Evolutionary conservation across 2,888 invertebrate species (phyloP).

Genomic region (Brachyptera risi): DNA sequence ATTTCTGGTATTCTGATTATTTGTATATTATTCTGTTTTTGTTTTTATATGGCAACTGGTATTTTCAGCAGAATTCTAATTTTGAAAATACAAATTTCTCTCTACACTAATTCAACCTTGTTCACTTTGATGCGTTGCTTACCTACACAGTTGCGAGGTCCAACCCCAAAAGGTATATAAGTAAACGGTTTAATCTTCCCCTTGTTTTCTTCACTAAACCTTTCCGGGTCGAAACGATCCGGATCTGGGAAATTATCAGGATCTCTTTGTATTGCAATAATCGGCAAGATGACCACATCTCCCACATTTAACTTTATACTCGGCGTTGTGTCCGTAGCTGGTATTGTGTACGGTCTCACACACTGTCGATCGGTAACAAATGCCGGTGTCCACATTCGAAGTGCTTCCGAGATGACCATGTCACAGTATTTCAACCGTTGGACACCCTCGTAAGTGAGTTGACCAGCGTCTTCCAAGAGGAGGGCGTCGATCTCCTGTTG

Average conservation of each 20-base stretch:
- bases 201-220: conserved; percentile 9
- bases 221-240: not conserved
- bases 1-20: no score
- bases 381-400: conserved; percentile 5
- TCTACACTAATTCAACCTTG: no score
- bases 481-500: conserved; percentile 36
- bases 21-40: no score
- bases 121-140: no score
- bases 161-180: conserved; percentile 8
- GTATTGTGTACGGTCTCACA: not conserved
- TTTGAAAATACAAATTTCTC: no score
- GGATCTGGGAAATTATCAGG: not conserved
- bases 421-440: conserved; percentile 1
- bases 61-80: no score
- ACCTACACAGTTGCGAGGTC: conserved; percentile 7
- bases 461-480: conserved; percentile 30
- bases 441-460: conserved; percentile 36
- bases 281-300: not conserved
- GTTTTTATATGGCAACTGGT: no score
- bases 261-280: conserved; percentile 3
- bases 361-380: not conserved
- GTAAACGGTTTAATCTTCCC: conserved; percentile 1
- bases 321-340: not conserved
- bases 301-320: not conserved
- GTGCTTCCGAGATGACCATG: not conserved